Percentiles rank a stretch among this genome's conserved stretches.
Evolutionary conservation across 2,888 invertebrate species (phyloP).

Genomic region (Campaea margaritaria): DNA sequence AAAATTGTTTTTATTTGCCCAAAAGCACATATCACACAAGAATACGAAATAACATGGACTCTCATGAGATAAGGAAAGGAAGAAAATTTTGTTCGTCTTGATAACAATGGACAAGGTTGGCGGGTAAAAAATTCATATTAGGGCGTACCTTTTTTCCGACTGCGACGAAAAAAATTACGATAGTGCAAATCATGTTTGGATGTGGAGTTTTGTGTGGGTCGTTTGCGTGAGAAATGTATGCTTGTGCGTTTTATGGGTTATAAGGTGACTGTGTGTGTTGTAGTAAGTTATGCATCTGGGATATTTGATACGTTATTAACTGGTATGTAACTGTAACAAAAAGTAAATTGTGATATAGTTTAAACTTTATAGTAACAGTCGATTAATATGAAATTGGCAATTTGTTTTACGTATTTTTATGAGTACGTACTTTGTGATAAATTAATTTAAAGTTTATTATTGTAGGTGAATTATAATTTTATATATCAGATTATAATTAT

Average conservation of each 20-base stretch:
- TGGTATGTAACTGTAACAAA: no score
- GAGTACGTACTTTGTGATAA: no score
- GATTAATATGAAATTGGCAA: no score
- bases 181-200: slow-evolving; percentile 26
- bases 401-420: no score
- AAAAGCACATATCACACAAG: slow-evolving; percentile 25
- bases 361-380: no score
- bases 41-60: slow-evolving; percentile 35
- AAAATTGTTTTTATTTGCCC: slow-evolving; percentile 31
- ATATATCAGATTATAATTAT: no score
- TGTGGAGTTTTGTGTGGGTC: slow-evolving; percentile 1
- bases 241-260: background rate
- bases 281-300: no score
- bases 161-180: slow-evolving; percentile 38
- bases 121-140: slow-evolving; percentile 52
- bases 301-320: no score
- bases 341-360: no score
- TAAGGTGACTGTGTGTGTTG: no score
- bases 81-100: slow-evolving; percentile 43
- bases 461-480: no score
- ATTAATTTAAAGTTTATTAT: no score
- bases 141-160: slow-evolving; percentile 41
- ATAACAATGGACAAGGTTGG: slow-evolving; percentile 50
- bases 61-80: slow-evolving; percentile 48
- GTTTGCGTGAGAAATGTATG: slow-evolving; percentile 1